Evolutionary conservation across 1,140 invertebrate genomes (phyloP), one percentile per base, ranked within the genome.

Genomic region (Phocides pigmalion): DNA sequence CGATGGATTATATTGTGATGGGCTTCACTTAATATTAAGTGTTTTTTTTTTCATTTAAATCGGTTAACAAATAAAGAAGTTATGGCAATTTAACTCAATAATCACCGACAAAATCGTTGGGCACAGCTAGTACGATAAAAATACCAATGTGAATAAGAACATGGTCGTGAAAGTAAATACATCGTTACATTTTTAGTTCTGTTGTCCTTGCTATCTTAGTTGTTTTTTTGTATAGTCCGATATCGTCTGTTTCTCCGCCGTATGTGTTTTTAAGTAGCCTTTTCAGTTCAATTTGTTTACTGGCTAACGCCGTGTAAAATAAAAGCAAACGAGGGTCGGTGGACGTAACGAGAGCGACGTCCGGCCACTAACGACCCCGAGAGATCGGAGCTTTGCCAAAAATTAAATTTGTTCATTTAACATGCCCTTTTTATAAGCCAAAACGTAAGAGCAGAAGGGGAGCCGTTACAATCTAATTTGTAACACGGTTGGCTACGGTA

Each of bases 341-440:
- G 16, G 17, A 37, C 4, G 16, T 22, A 20, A 41, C 2, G 32
- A 46, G 20, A 4, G 46, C 12, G 46, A 16, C 49, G 25, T 35
- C 50, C 50, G 50, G 50, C 32, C 11, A 16, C 37, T 56, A 42
- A 42, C 14, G 53, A n/a, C 17, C 53, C 14, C 20, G 35, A 3
- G 53, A 35, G 19, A 22, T 35, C 16, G 28, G 39, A 25, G 8
- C 39, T 8, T n/a, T 56, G 53, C 53, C 53, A 56, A 16, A 25
- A 56, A 56, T 56, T 42, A 56, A 56, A 42, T 56, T 56, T 42
- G 53, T 56, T 28, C 53, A 17, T 42, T 56, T 56, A 11, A n/a
- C n/a, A 42, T 56, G 53, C 11, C 8, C 20, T 25, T 25, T 42
- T 25, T 42, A 15, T 28, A 15, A 1, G 53, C 53, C 19, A 20